Percentiles rank a stretch among this genome's conserved stretches.
Conservation (phyloP, 1,140 invertebrate species). For the Conus betulinus region DNA sequence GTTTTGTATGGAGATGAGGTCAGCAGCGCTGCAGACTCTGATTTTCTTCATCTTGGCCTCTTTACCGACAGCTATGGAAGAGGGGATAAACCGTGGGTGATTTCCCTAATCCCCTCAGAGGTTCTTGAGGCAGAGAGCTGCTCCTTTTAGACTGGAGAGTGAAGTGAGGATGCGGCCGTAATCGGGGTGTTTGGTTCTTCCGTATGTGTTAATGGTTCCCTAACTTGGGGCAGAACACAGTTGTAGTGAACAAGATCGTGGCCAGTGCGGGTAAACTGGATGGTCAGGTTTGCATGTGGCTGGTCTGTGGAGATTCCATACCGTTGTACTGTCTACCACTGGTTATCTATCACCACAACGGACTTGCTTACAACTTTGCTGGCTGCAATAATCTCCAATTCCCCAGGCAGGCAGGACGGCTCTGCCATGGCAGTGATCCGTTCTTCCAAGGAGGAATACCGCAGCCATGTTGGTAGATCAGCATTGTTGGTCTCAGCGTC, state of each 20-base stretch:
- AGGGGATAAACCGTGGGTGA: too few species aligned
- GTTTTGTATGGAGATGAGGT: slow-evolving; percentile 1
- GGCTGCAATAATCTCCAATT: too few species aligned
- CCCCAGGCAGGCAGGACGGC: too few species aligned
- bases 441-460: neutral
- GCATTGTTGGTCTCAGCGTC: neutral
- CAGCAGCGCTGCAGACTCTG: slow-evolving; percentile 5
- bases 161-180: neutral
- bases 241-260: neutral
- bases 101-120: too few species aligned
- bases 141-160: too few species aligned
- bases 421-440: too few species aligned
- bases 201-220: neutral
- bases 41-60: neutral
- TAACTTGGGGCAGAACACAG: too few species aligned
- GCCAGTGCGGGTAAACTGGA: neutral
- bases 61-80: neutral
- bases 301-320: neutral
- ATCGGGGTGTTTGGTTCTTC: neutral
- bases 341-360: neutral
- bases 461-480: neutral
- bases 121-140: too few species aligned
- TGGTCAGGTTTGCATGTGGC: neutral
- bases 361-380: neutral
- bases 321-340: neutral